Base-by-base conservation (phyloP, 2,888 invertebrate species). In the Rutpela maculata region DNA sequence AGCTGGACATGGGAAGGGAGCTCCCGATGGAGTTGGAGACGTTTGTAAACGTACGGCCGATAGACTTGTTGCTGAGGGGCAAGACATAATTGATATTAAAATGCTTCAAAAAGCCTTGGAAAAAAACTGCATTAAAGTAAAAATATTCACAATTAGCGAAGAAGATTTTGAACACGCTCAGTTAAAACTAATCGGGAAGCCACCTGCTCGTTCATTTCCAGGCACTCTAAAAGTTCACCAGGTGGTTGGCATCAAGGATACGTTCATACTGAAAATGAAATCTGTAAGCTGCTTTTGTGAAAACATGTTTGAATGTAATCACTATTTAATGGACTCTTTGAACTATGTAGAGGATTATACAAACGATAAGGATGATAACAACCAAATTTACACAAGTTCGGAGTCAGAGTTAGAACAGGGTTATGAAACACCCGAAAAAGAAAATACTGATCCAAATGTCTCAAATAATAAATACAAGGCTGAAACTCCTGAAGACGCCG, bases 1-100 rank as follows among this genome's bases (percentile, higher is more conserved):
- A 35, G 43, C 38, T 4, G 70, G 70, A 11, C 70, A 70, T 35
- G 70, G 70, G 17, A 70, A 70, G 38, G 70, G 70, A 31, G 70
- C 70, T 19, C 70, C 71, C 4, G 71, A 71, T 43, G 71, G 71
- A 17, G 50, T 71, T 43, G 71, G 62, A 18, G 60, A 43, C 5
- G 38, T 43, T 15, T 71, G 71, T 15, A 71, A 71, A 43, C 31
- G 71, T 4, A 60, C 60, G n/a, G 71, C 43, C 43, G 43, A 43
- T 43, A 43, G 4, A 15, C 12, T 43, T 43, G 43, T 43, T 43
- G 15, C 43, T 15, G 43, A 43, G 15, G 43, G 43, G 43, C 15
- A 15, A 43, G 43, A 43, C 43, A 43, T 15, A 43, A 43, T 43
- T 43, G 12, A 43, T 15, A 43, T 43, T 15, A 43, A 43, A 43